Percentiles rank a stretch among this genome's conserved stretches.
Evolutionary conservation across 2,797 vertebrate species (phyloP).

Genomic region (Falco naumanni): DNA sequence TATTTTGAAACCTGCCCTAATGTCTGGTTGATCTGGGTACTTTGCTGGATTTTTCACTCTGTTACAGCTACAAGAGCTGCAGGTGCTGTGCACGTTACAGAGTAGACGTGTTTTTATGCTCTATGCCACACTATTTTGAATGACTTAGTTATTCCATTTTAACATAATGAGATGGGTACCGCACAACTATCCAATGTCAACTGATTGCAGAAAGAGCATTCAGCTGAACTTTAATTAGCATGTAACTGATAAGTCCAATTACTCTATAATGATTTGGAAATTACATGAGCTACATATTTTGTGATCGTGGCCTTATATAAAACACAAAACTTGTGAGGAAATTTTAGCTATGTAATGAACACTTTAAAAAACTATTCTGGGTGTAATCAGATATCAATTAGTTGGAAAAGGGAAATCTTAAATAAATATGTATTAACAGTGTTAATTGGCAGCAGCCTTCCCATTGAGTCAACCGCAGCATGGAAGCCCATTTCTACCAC

Average conservation of each 20-base stretch:
- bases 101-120: background rate
- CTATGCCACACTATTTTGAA: background rate
- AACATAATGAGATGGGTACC: constrained; percentile 46
- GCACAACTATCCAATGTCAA: constrained; percentile 43
- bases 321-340: constrained; percentile 41
- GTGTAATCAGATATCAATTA: constrained; percentile 67
- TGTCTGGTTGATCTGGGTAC: background rate
- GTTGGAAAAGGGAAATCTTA: constrained; percentile 55
- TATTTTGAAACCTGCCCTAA: background rate
- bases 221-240: constrained; percentile 70
- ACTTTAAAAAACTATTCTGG: constrained; percentile 36
- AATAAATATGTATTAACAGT: constrained; percentile 59
- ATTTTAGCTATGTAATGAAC: constrained; percentile 65
- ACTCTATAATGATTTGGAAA: constrained; percentile 70
- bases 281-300: constrained; percentile 61
- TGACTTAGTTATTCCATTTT: constrained; percentile 30
- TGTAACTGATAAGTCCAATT: constrained; percentile 73
- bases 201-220: constrained; percentile 66
- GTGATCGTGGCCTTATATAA: constrained; percentile 57
- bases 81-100: background rate
- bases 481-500: background rate
- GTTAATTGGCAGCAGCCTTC: constrained; percentile 53
- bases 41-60: background rate
- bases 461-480: background rate
- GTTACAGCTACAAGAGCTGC: background rate